Conservation (phyloP, 2,888 invertebrate genomes). For the Orthonevra nobilis region DNA sequence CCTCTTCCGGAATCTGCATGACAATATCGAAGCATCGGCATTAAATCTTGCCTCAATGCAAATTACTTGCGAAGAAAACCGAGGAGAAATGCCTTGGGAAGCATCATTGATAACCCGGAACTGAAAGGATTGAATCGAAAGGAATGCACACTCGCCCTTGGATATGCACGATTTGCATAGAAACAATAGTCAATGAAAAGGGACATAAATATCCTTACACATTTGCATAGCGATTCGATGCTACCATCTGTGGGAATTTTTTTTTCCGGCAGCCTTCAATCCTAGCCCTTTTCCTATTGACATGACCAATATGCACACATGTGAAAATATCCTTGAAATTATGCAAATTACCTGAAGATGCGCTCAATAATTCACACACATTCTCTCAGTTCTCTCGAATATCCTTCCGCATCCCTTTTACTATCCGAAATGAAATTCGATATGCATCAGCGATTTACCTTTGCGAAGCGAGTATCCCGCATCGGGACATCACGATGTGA, state of each 20-base stretch:
- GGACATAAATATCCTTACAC: conserved; percentile 43
- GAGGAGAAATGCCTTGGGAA: conserved; percentile 16
- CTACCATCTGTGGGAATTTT: conserved; percentile 53
- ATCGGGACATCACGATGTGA: conserved; percentile 2
- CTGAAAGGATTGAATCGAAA: conserved; percentile 12
- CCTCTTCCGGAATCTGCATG: conserved; percentile 43
- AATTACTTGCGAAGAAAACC: conserved; percentile 13
- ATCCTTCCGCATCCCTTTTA: background rate
- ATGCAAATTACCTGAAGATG: conserved; percentile 63
- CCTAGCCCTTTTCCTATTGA: conserved; percentile 41
- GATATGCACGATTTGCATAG: conserved; percentile 60
- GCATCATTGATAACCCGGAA: conserved; percentile 68
- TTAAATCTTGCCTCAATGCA: conserved; percentile 52
- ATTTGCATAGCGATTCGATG: conserved; percentile 35
- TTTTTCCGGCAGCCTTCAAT: background rate
- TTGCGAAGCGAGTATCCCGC: conserved; percentile 31
- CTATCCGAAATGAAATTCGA: conserved; percentile 41
- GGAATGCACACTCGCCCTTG: conserved; percentile 50
- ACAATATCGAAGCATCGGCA: conserved; percentile 53
- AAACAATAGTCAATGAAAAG: conserved; percentile 52
- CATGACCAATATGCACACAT: background rate
- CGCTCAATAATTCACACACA: conserved; percentile 51
- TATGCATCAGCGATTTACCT: conserved; percentile 64
- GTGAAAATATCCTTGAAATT: conserved; percentile 49
- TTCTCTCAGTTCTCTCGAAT: background rate